phyloP scores from a whole-genome alignment of 2,113 vertebrate species.

The Gallinago jamesoni region DNA sequence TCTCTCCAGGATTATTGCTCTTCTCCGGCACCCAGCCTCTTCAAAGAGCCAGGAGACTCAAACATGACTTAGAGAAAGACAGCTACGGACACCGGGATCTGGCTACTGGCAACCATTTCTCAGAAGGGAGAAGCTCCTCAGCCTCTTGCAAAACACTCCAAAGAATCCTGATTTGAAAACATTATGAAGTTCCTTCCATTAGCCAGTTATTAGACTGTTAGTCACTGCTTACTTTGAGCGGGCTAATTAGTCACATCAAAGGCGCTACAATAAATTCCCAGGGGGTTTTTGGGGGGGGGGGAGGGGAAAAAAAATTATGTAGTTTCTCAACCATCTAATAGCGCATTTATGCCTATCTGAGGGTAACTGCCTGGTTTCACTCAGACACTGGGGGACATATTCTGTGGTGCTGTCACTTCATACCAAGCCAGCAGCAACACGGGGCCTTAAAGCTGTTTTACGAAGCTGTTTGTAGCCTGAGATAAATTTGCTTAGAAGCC shows the following conservation, averaged over 20 bases:
- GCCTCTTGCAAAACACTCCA: slow-evolving; percentile 24
- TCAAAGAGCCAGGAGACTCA: not conserved
- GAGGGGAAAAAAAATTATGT: not conserved
- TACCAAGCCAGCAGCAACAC: slow-evolving; percentile 9
- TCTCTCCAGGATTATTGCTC: not conserved
- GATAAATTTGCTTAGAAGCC: slow-evolving; percentile 15
- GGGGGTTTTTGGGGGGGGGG: not conserved
- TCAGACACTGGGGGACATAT: slow-evolving; percentile 21
- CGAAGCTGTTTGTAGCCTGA: not conserved
- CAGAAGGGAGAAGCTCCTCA: slow-evolving; percentile 7
- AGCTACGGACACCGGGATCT: not conserved
- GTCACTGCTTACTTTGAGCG: slow-evolving; percentile 69
- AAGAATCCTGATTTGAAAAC: slow-evolving; percentile 59
- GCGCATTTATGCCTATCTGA: slow-evolving; percentile 59
- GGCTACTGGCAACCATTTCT: not conserved
- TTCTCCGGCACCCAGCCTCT: not conserved
- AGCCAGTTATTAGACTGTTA: slow-evolving; percentile 67
- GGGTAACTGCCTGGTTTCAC: slow-evolving; percentile 54
- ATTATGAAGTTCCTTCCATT: slow-evolving; percentile 64
- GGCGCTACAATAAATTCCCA: slow-evolving; percentile 71
- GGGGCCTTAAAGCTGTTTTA: not conserved
- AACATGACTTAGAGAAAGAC: not conserved
- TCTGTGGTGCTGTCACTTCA: slow-evolving; percentile 12
- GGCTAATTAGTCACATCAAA: slow-evolving; percentile 83
- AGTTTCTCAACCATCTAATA: slow-evolving; percentile 63